Evolutionary conservation across 2,797 vertebrate genomes (phyloP), one percentile per base, ranked within the genome.

Genomic region (Australoheros facetus): DNA sequence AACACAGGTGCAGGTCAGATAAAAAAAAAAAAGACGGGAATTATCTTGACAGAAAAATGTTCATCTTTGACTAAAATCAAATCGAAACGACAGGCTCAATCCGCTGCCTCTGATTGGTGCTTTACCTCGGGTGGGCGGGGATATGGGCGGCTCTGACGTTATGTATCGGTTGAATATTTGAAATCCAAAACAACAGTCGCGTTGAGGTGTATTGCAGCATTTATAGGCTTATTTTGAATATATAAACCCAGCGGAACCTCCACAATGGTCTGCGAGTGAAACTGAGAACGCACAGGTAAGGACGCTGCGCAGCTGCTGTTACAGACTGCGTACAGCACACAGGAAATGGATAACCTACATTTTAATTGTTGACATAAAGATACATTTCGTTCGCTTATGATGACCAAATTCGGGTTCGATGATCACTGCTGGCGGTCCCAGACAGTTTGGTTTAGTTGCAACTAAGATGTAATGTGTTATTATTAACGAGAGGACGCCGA

Each of bases 151-250:
- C 83, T 77, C 90, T 82, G 81, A 64, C 71, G 73, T 3, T 83
- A 79, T 88, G 88, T 86, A 92, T 96, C 95, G 94, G 96, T 96
- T 96, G 94, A 92, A 89, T 80, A 90, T 93, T 95, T 96, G 59
- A 91, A 94, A 85, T 56, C 30, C 13, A 81, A 80, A 85, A 92
- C 57, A 88, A 55, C 75, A 62, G 39, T 4, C 26, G 51, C 17
- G 2, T 23, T 30, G 71, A 0, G 55, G 34, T 17, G 23, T 7
- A 56, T 10, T 6, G 2, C 1, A 16, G 17, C 23, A 54, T 37
- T 66, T n/a, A 54, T 45, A 6, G 23, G 3, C 17, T 57, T 54
- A 14, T 75, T 26, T 51, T 28, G 6, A 28, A 16, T 30, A 66
- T 66, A 66, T 28, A 45, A 7, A 48, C 42, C 5, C 2, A 19